A percentile compares a stretch with the other conserved stretches of the same genome.
phyloP scores from a whole-genome alignment of 1,140 invertebrate genomes.

The Drosophila ambigua region DNA sequence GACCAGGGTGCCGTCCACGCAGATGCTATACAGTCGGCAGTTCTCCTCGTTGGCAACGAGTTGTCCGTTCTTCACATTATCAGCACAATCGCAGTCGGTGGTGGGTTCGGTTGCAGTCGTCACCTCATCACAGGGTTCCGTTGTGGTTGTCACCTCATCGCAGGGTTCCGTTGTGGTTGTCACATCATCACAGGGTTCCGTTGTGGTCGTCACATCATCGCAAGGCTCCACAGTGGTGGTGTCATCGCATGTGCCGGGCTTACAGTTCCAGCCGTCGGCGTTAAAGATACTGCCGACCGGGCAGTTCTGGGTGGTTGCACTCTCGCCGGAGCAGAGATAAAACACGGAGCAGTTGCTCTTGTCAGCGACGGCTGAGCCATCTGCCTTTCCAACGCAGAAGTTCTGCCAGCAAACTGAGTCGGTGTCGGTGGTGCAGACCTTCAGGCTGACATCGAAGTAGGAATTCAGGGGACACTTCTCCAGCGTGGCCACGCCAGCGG shows the following conservation, averaged over 20 bases:
- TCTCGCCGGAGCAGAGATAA: slow-evolving; percentile 42
- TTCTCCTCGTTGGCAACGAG: slow-evolving; percentile 27
- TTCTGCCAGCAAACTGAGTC: slow-evolving; percentile 59
- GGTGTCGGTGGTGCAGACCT: slow-evolving; percentile 29
- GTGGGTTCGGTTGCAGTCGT: slow-evolving; percentile 27
- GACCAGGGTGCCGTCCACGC: slow-evolving; percentile 39
- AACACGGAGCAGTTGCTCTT: slow-evolving; percentile 37
- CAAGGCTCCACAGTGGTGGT: slow-evolving; percentile 18
- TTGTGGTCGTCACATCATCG: slow-evolving; percentile 15
- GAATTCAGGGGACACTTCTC: slow-evolving; percentile 50
- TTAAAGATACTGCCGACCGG: slow-evolving; percentile 42
- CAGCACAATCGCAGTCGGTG: slow-evolving; percentile 39
- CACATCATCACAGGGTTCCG: slow-evolving; percentile 1
- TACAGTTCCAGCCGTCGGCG: slow-evolving; percentile 3
- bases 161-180: slow-evolving; percentile 29
- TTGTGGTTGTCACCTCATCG: slow-evolving; percentile 15
- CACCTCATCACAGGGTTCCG: slow-evolving; percentile 4
- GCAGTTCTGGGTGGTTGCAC: slow-evolving; percentile 35
- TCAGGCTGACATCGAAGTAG: slow-evolving; percentile 32
- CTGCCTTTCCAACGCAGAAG: slow-evolving; percentile 50
- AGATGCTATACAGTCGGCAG: slow-evolving; percentile 47
- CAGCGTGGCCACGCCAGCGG: slow-evolving; percentile 16
- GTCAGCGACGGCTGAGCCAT: slow-evolving; percentile 39
- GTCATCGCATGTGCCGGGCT: slow-evolving; percentile 41
- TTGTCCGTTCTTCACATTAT: slow-evolving; percentile 23